phyloP scores from a whole-genome alignment of 2,888 invertebrate species.

The Drosophila leonis region DNA sequence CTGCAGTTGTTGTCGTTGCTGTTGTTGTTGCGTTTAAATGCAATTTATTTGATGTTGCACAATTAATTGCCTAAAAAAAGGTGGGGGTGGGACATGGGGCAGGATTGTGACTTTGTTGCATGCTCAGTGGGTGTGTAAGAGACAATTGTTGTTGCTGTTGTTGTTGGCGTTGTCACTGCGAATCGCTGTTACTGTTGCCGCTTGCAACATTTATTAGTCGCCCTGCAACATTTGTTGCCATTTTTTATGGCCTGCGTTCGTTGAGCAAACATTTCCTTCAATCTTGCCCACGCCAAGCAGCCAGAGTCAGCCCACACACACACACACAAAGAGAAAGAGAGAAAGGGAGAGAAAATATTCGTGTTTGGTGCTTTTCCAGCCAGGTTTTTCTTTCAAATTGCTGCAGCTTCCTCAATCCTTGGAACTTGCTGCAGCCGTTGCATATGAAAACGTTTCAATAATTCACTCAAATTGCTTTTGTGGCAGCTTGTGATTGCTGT shows the following conservation, averaged over 20 bases:
- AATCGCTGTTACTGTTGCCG: conserved; percentile 36
- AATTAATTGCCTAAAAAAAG: conserved; percentile 71
- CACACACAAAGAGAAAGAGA: conserved; percentile 19
- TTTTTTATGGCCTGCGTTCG: conserved; percentile 59
- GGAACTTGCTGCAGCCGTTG: conserved; percentile 29
- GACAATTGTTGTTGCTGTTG: conserved; percentile 50
- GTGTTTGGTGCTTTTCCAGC: conserved; percentile 51
- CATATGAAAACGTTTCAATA: conserved; percentile 75
- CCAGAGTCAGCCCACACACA: conserved; percentile 33
- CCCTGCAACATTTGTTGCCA: conserved; percentile 75
- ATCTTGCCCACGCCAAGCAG: conserved; percentile 58
- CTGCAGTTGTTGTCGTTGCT: conserved; percentile 9
- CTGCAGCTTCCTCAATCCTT: conserved; percentile 46
- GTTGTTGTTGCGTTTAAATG: conserved; percentile 56
- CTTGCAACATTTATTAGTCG: conserved; percentile 69
- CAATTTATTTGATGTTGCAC: conserved; percentile 80
- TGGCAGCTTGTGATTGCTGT: conserved; percentile 46
- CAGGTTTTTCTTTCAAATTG: conserved; percentile 19
- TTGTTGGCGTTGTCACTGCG: conserved; percentile 17
- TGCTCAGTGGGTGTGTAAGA: conserved; percentile 59
- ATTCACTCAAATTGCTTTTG: conserved; percentile 76
- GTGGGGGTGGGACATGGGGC: background rate
- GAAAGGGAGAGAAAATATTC: conserved; percentile 12
- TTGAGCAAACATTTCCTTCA: conserved; percentile 68
- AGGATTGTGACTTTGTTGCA: conserved; percentile 27